phyloP scores from a whole-genome alignment of 2,888 invertebrate species.

The Drosophila pseudotakahashii region DNA sequence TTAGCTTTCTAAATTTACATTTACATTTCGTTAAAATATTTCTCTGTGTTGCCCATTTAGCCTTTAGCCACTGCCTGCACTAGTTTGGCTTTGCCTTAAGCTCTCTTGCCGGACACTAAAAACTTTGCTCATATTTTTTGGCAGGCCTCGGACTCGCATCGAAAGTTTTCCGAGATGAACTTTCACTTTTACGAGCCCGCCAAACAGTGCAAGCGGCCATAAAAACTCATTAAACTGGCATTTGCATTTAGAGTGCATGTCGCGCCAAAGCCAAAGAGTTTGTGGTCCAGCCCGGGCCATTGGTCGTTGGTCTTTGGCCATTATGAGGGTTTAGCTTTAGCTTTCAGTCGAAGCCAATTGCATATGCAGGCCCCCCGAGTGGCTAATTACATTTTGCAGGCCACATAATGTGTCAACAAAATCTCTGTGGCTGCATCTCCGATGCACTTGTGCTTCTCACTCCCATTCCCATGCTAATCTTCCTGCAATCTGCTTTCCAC shows the following conservation, averaged over 20 bases:
- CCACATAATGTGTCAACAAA: slow-evolving; percentile 50
- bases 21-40: background rate
- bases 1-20: background rate
- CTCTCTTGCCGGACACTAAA: slow-evolving; percentile 9
- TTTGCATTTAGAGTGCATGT: slow-evolving; percentile 78
- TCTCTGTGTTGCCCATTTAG: background rate
- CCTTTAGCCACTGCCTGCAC: background rate
- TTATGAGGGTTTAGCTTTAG: slow-evolving; percentile 9
- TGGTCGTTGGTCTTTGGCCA: background rate
- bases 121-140: slow-evolving; percentile 65
- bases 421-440: slow-evolving; percentile 29
- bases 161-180: slow-evolving; percentile 54
- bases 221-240: slow-evolving; percentile 78
- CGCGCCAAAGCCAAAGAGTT: slow-evolving; percentile 27
- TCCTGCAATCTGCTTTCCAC: slow-evolving; percentile 6
- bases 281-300: slow-evolving; percentile 1
- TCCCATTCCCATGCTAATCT: background rate
- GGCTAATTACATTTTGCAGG: slow-evolving; percentile 73
- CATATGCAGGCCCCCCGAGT: slow-evolving; percentile 55
- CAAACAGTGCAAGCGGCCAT: slow-evolving; percentile 38
- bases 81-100: slow-evolving; percentile 5
- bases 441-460: slow-evolving; percentile 12
- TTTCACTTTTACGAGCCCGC: slow-evolving; percentile 43
- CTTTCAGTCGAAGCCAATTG: slow-evolving; percentile 39
- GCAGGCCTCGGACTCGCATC: slow-evolving; percentile 34